phyloP scores from a whole-genome alignment of 2,888 invertebrate species.

The Idaea biselata region DNA sequence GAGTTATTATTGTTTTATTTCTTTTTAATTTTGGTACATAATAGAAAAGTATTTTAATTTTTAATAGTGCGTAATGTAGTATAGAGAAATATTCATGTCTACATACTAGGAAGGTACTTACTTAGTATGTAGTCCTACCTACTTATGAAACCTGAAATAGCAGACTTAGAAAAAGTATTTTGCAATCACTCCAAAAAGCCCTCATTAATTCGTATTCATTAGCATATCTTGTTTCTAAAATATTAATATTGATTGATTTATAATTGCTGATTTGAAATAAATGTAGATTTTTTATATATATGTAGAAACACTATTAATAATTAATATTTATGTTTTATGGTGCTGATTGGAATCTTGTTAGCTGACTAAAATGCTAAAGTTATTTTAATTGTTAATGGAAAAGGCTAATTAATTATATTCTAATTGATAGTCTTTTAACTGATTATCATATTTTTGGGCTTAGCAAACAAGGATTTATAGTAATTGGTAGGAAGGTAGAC shows the following conservation, averaged over 20 bases:
- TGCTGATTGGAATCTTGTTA: slow-evolving; percentile 5
- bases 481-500: no score
- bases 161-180: not conserved
- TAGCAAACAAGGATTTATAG: not conserved
- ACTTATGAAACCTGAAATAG: not conserved
- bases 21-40: no score
- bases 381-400: not conserved
- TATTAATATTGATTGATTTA: not conserved
- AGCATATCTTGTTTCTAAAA: not conserved
- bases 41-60: no score
- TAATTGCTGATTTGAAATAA: not conserved
- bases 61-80: no score
- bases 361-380: slow-evolving; percentile 4
- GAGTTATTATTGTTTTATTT: no score
- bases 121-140: no score
- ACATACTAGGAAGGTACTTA: no score
- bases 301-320: slow-evolving; percentile 18
- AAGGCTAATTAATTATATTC: not conserved
- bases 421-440: not conserved
- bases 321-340: slow-evolving; percentile 6
- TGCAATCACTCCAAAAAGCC: not conserved
- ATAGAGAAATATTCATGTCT: no score
- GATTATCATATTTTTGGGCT: not conserved
- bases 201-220: not conserved
- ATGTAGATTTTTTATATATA: not conserved